A percentile compares a stretch with the other conserved stretches of the same genome.
These are phyloP conservation scores for Malacoctenus gilli DNA, from an alignment of 2,797 vertebrate species.

Conservation along the genomic window DNA sequence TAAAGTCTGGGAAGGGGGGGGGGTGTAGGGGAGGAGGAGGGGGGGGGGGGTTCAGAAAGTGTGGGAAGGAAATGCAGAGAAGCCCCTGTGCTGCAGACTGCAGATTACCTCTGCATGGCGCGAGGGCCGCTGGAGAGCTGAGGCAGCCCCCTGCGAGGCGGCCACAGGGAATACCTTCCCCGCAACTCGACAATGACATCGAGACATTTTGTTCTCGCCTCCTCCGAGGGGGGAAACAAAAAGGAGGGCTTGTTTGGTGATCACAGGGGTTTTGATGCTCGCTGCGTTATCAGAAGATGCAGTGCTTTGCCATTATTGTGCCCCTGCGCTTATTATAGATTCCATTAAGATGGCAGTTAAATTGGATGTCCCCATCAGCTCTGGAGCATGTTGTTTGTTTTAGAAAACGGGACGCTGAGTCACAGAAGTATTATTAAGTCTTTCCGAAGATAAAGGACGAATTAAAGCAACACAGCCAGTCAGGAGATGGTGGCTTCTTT, in stretches of 20 bases:
- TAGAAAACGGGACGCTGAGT: conserved; percentile 77
- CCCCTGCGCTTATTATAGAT: conserved; percentile 84
- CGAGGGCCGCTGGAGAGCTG: conserved; percentile 41
- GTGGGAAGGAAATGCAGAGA: conserved; percentile 50
- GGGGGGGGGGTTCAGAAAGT: conserved; percentile 45
- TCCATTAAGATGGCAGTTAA: conserved; percentile 87
- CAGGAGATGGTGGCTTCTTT: conserved; percentile 54
- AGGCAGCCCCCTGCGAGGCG: conserved; percentile 46
- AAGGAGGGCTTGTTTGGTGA: conserved; percentile 73
- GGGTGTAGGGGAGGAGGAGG: conserved; percentile 19
- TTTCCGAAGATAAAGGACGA: conserved; percentile 77
- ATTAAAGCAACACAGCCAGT: conserved; percentile 77
- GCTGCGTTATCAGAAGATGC: conserved; percentile 76
- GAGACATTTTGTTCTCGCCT: conserved; percentile 67
- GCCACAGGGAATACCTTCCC: conserved; percentile 55
- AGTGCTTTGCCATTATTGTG: conserved; percentile 76
- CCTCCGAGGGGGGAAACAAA: conserved; percentile 39
- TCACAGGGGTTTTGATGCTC: conserved; percentile 73
- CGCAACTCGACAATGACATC: conserved; percentile 65
- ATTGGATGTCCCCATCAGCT: conserved; percentile 83
- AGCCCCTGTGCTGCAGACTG: conserved; percentile 52
- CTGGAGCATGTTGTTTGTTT: conserved; percentile 82
- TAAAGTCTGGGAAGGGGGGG: conserved; percentile 60
- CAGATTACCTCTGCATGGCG: conserved; percentile 65
- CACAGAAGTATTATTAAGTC: conserved; percentile 81